Evolutionary conservation across 92 coral and sea anemone genomes (phyloP), one percentile per base, ranked within the genome.

Genomic region (Hydrozoanthus gracilis): DNA sequence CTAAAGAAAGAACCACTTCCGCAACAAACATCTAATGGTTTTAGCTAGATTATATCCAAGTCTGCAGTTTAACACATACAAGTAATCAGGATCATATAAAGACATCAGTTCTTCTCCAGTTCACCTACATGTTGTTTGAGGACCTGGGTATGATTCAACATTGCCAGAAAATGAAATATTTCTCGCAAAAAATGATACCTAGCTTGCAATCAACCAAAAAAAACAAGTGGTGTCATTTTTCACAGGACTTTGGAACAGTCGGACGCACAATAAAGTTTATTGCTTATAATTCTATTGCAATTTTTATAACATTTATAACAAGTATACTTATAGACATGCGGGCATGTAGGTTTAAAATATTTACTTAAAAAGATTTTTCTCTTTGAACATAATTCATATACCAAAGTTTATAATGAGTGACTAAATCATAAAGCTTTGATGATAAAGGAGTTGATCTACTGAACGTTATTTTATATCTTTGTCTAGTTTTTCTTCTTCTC

Each of bases 401-500:
- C 51, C 92, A 83, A 11, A 64, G 75, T 67, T 68, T 77, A 70
- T 39, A 84, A 70, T 89, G 56, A 77, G 44, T 52, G 10, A 49
- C 76, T 77, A 89, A 69, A 68, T 48, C 35, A 89, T 83, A 77
- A 44, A 89, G 70, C 50, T 83, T 77, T 14, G 88, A 83, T 77
- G 92, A 89, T 47, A 58, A 51, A 58, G 88, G 88, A 71, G 88
- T 89, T 65, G 77, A 83, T 70, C 71, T 74, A 44, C 56, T 50
- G 67, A 77, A 20, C 77, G 15, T 11, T 50, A 27, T 89, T 80
- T 89, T 88, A 8, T 7, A 17, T 83, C 76, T 83, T 67, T 75
- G 78, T 83, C 91, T 49, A 75, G 39, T 50, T 77, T 56, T 50
- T 82, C 92, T 77, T 68, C 68, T 88, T 77, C 58, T 84, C 88